Evolutionary conservation across 2,888 invertebrate genomes (phyloP), one percentile per base, ranked within the genome.

Genomic region (Eristalinus sepulchralis): DNA sequence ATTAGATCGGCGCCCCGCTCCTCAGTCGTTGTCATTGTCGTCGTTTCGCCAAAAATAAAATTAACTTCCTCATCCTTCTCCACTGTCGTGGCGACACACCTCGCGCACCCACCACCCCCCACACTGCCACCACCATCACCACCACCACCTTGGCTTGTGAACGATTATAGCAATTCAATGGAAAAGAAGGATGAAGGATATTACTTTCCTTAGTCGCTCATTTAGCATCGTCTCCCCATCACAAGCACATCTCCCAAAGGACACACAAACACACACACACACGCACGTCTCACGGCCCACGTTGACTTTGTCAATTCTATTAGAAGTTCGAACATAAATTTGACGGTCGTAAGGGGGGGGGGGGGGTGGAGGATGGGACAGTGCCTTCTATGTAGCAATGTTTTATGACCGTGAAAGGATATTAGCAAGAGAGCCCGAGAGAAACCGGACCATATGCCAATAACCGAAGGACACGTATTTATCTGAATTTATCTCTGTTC

Each of bases 251-350:
- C 11, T 70, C 66, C 55, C 64, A 22, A 39, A 70, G 60, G 75
- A 67, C 64, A 64, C 59, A 11, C 24, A 31, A 39, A 22, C 24
- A 10, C n/a, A 13, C 11, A 11, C 59, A 24, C 34, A 13, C 22
- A 13, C 24, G 8, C 34, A 1, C 13, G 22, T 31, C 17, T n/a
- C n/a, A n/a, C 27, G 27, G 27, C 2, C 27, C 2, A 13, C 47
- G 11, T 62, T 34, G 53, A n/a, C 20, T 9, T 33, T 47, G 20
- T 77, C 75, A 77, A 82, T 71, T 86, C 83, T 79, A 86, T 83
- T 83, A 78, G 73, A 86, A 86, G 78, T 83, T 86, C 75, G 47
- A 70, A 67, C 83, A 86, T 86, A 86, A 83, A 79, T 86, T 86
- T 66, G 55, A 70, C 63, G 75, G 63, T 57, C 47, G 67, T 34